phyloP scores from a whole-genome alignment of 2,888 invertebrate species.

The Cabera pusaria region DNA sequence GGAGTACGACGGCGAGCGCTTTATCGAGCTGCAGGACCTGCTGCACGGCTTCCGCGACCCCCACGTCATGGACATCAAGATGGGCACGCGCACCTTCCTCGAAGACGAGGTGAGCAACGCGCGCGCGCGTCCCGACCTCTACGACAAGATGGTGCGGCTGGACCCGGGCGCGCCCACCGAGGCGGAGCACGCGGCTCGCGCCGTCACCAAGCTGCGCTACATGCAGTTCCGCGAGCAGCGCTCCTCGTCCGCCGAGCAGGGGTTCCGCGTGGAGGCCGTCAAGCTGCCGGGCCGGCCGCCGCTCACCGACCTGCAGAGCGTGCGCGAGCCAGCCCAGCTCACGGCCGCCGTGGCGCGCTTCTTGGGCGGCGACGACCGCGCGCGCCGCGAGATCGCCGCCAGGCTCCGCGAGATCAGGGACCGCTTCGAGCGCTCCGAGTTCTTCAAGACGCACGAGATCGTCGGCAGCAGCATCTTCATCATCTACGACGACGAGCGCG shows the following conservation, averaged over 20 bases:
- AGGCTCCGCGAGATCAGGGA: constrained; percentile 90
- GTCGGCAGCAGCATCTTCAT: constrained; percentile 97
- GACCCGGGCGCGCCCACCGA: constrained; percentile 93
- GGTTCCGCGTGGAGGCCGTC: constrained; percentile 98
- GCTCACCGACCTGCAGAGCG: constrained; percentile 93
- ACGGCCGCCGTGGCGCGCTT: constrained; percentile 89
- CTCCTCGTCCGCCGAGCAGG: constrained; percentile 95
- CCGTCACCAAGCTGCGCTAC: constrained; percentile 97
- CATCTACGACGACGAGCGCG: constrained; percentile 94
- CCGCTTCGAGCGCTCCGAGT: constrained; percentile 91
- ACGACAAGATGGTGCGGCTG: constrained; percentile 97
- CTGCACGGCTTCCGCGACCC: constrained; percentile 95
- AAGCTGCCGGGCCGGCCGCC: constrained; percentile 92
- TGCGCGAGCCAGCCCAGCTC: constrained; percentile 90
- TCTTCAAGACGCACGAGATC: constrained; percentile 95
- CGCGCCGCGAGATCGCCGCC: constrained; percentile 86
- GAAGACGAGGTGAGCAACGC: constrained; percentile 97
- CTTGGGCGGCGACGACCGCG: constrained; percentile 85
- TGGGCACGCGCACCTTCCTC: constrained; percentile 97
- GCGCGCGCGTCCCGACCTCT: constrained; percentile 92
- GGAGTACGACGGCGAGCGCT: constrained; percentile 90
- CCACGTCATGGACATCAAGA: constrained; percentile 98
- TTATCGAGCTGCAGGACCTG: constrained; percentile 97
- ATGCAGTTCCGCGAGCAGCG: constrained; percentile 98
- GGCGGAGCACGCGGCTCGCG: constrained; percentile 90